phyloP scores from a whole-genome alignment of 2,113 vertebrate genomes.

The Pteropus alecto region DNA sequence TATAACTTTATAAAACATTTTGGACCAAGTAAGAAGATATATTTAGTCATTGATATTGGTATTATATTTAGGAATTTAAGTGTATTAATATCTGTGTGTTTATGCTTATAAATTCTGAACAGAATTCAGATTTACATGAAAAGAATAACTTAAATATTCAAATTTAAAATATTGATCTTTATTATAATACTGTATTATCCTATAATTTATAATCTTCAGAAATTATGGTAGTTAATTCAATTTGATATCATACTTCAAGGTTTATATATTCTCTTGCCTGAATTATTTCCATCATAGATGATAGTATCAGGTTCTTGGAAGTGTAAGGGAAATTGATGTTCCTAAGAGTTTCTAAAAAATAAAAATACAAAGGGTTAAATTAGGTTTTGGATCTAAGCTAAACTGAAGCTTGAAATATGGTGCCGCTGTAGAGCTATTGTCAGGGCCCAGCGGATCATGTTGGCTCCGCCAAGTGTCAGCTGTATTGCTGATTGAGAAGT shows the following conservation, averaged over 20 bases:
- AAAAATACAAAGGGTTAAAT: not conserved
- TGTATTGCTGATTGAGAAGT: too few species aligned
- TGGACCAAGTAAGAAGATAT: not conserved
- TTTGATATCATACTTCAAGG: not conserved
- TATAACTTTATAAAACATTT: not conserved
- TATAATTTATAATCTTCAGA: not conserved
- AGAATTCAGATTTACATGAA: not conserved
- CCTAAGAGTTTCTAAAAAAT: not conserved
- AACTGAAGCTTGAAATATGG: not conserved
- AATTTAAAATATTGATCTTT: not conserved
- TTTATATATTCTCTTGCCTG: not conserved
- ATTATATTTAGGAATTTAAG: not conserved
- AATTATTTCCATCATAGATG: not conserved
- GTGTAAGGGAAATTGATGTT: not conserved
- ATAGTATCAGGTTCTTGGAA: not conserved
- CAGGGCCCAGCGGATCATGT: too few species aligned
- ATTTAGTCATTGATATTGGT: not conserved
- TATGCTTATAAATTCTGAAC: not conserved
- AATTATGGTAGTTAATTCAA: not conserved
- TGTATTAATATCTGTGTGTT: not conserved
- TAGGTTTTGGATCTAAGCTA: not conserved
- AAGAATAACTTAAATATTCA: not conserved
- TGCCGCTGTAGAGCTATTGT: not conserved
- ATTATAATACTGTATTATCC: not conserved
- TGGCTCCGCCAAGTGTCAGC: too few species aligned